Evolutionary conservation across 2,888 invertebrate species (phyloP), one percentile per base, ranked within the genome.

Genomic region (Xanthorhoe designata): DNA sequence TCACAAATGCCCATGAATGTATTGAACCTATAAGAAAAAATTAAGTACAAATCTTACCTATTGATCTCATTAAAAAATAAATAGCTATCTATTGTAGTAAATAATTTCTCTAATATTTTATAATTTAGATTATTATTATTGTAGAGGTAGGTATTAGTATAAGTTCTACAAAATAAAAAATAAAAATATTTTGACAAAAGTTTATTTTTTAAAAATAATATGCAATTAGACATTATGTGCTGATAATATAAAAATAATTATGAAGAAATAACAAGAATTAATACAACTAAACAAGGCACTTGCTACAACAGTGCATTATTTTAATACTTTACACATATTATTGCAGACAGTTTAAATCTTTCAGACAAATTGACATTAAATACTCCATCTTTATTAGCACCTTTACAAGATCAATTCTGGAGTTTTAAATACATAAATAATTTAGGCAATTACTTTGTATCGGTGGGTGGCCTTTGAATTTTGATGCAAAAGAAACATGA

Each of bases 1-100:
- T 78, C 89, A 8, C 85, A 79, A 68, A 81, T 84, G 29, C 70
- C 77, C 64, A 78, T 82, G 65, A 84, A 81, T 79, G 73, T 81
- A 35, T 67, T 85, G 52, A 80, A 75, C 75, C 74, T 84, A 66
- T 86, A 73, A 38, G 13, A 1, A 24, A 18, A 42, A 65, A 15
- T 8, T 9, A 32, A 61, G 53, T 66, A 61, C 53, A 58, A 55
- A 38, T 51, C 15, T 6, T 52, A n/a, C n/a, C n/a, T n/a, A 32
- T 55, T 55, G 61, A 68, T 65, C 64, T 64, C 68, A 68, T n/a
- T n/a, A n/a, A n/a, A n/a, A n/a, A 47, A 15, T 3, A 15, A 4
- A 0, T 7, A 6, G 1, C 0, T 47, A 47, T 15, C 15, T 47
- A 3, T 15, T 35, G 35, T 42, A 13, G 38, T 42, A 42, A 42